Base-by-base conservation (phyloP, 2,113 vertebrate genomes). In the Elanoides forficatus region DNA sequence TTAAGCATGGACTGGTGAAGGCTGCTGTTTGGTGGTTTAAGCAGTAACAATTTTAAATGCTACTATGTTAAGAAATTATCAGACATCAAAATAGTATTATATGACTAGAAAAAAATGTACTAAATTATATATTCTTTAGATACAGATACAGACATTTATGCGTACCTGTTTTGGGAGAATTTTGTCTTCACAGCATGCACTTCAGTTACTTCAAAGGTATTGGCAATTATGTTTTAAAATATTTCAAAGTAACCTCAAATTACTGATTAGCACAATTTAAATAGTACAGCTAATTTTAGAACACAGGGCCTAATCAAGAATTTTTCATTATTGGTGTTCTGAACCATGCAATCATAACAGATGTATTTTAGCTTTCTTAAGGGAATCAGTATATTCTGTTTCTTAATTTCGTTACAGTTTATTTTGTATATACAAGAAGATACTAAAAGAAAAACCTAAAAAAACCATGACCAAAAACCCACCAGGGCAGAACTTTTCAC, bases 91-190 rank as follows among this genome's bases (percentile, higher is more conserved):
- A 71, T 78, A 43, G 25, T 81, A 7, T 43, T 75, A 32, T 48
- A 21, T 93, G 12, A 86, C 40, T 55, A 48, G 36, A 91, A 81
- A 81, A 76, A 74, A 45, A 4, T 75, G 5, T 81, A 42, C 27
- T 92, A 36, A 88, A 32, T 78, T 47, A 3, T 72, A 0, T 98
- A 34, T 92, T 95, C 72, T 96, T 96, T 94, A 99, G 99, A 43
- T 95, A 26, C 98, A 98, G 94, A 96, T 99, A 48, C 98, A 97
- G 93, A 86, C 67, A 32, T 99, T 99, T 97, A 99, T 99, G 98
- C 98, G 59, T 82, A 97, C 81, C 72, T 98, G 96, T 96, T 99
- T 99, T 95, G 97, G 93, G 84, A 98, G 98, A 93, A 98, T 98
- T 87, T 74, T 97, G 43, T 98, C 98, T 94, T 98, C 98, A 89